Evolutionary conservation across 2,797 vertebrate genomes (phyloP).

Genomic region (Furcifer pardalis): DNA sequence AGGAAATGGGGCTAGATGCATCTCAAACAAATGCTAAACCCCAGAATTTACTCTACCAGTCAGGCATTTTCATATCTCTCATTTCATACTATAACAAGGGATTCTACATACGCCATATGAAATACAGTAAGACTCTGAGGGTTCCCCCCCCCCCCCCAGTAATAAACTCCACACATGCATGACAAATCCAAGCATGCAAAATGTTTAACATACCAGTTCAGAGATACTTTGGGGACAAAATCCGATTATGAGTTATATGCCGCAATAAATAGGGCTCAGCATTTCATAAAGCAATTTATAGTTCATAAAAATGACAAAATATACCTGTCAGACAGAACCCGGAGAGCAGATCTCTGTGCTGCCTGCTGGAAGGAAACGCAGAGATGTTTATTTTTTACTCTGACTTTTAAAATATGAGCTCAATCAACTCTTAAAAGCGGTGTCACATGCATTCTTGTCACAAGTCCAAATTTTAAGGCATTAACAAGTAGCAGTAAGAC

Average conservation of each 20-base stretch:
- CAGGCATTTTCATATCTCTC: conserved; percentile 74
- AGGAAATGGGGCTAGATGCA: conserved; percentile 74
- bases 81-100: conserved; percentile 74
- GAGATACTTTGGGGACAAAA: conserved; percentile 80
- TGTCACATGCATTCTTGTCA: conserved; percentile 72
- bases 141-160: conserved; percentile 38
- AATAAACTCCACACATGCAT: conserved; percentile 80
- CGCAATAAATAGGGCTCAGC: conserved; percentile 82
- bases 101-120: conserved; percentile 75
- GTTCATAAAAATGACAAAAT: conserved; percentile 86
- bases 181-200: conserved; percentile 81
- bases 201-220: conserved; percentile 79
- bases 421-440: conserved; percentile 73
- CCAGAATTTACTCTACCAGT: conserved; percentile 73
- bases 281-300: conserved; percentile 85
- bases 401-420: conserved; percentile 78
- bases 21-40: conserved; percentile 69
- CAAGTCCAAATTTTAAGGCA: conserved; percentile 71
- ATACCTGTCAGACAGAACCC: conserved; percentile 82
- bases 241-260: conserved; percentile 82
- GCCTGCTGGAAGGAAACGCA: conserved; percentile 83
- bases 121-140: conserved; percentile 73
- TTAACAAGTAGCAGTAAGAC: conserved; percentile 50
- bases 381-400: conserved; percentile 84
- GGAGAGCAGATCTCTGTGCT: conserved; percentile 81